Base-by-base conservation (phyloP, 64 coral and sea anemone genomes). In the Exaiptasia diaphana region DNA sequence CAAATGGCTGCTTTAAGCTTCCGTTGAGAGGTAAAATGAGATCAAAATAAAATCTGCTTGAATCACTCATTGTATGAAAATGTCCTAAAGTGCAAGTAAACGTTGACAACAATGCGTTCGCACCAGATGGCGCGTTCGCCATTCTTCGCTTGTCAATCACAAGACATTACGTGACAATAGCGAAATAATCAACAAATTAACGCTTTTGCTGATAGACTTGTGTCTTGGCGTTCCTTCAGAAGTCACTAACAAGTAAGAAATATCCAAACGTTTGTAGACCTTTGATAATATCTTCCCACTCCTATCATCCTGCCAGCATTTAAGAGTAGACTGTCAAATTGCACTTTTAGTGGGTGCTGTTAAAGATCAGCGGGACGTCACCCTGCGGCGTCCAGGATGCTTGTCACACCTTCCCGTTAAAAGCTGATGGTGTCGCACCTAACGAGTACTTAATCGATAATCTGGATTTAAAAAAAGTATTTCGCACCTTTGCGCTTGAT, bases 121-220 rank as follows among this genome's bases (percentile, higher is more conserved):
- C 91, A 46, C 86, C 91, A 95, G 86, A 88, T 95, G 91, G 91
- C 80, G 91, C 80, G 86, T 88, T 89, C 91, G 71, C 78, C 52
- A 77, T 89, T 95, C 79, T 95, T 59, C 82, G 34, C 40, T 77
- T 82, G 91, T 95, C 91, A 90, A 95, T 95, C 91, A 89, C 73
- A 89, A 72, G 86, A 95, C 91, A 90, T 95, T 85, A 89, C 78
- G 63, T 89, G 86, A 94, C 91, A 94, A 94, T 94, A 85, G 86
- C 48, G 79, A 94, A 94, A 94, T 88, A 94, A 94, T 94, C 89
- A 94, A 94, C 86, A 86, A 94, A 94, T 94, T 94, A 94, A 94
- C 86, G 75, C 91, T 85, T 81, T 84, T 83, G 91, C 91, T 70
- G 82, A 85, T 63, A 67, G 78, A 57, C 62, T 84, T 80, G 32